Evolutionary conservation across 2,797 vertebrate species (phyloP), one percentile per base, ranked within the genome.

Genomic region (Hippopotamyrus pictus): DNA sequence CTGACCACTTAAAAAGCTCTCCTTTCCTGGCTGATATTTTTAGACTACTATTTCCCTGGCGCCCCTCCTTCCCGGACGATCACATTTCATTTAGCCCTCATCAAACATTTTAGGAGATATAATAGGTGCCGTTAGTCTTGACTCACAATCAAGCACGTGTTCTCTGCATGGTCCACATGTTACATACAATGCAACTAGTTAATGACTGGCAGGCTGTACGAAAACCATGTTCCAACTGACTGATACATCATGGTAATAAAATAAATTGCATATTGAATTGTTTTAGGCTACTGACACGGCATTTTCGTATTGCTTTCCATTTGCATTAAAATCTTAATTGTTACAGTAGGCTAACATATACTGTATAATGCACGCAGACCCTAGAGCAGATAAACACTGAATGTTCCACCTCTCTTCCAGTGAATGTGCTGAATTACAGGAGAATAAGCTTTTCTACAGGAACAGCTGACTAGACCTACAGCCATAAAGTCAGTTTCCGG

Each of bases 51-150:
- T 37, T 51, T 65, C 53, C 76, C 86, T 37, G 73, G 22, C 8
- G 33, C 17, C 76, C 73, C 87, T 88, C 44, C 22, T n/a, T 25
- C 41, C 44, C 44, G 44, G 2, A 19, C 17, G 82, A 88, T 84
- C 87, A 51, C 76, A 46, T 88, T 90, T 90, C 89, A 88, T 62
- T 87, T 50, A 57, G 50, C 41, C 83, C 41, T 88, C 86, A 88
- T 50, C 53, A 22, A 50, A 85, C 85, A 54, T 90, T 59, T 83
- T 65, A 29, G n/a, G 44, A 50, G 86, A 29, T 85, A 82, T 50
- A 50, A 90, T 90, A 91, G 44, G 7, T 22, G 44, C n/a, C 41
- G 29, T 88, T 19, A 44, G 8, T n/a, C 54, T 17, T 69, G 41
- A 87, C 54, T 84, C 7, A 22, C 2, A 41, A n/a, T 87, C 46